Conservation (phyloP, 2,888 invertebrate genomes). For the Nephrotoma guestfalica region DNA sequence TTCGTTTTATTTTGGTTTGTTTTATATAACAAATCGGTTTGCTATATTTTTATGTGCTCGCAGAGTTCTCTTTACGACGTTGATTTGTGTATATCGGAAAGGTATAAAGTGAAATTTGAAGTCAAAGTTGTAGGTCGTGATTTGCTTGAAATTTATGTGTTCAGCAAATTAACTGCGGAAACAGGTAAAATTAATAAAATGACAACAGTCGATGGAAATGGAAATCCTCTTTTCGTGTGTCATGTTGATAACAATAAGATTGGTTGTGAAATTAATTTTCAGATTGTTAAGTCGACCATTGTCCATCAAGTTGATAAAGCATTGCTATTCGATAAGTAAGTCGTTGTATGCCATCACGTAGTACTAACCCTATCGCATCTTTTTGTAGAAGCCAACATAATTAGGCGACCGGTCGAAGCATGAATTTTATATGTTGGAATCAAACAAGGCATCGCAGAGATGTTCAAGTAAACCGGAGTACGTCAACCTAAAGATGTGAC, state of each 20-base stretch:
- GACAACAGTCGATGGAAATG: background rate
- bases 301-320: too few species aligned
- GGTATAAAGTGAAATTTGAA: background rate
- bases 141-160: background rate
- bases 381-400: too few species aligned
- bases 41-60: background rate
- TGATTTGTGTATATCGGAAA: background rate
- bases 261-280: too few species aligned
- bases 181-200: background rate
- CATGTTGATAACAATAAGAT: background rate
- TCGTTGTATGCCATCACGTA: too few species aligned
- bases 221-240: background rate
- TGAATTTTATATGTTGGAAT: too few species aligned
- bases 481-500: too few species aligned
- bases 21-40: background rate
- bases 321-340: too few species aligned
- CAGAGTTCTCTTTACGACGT: background rate
- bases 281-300: too few species aligned
- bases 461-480: too few species aligned
- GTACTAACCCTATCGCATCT: too few species aligned
- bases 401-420: too few species aligned
- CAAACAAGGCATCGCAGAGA: too few species aligned
- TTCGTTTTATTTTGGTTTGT: background rate
- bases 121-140: background rate
- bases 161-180: background rate